Conservation (phyloP, 2,888 invertebrate genomes). For the Hydraecia micacea region DNA sequence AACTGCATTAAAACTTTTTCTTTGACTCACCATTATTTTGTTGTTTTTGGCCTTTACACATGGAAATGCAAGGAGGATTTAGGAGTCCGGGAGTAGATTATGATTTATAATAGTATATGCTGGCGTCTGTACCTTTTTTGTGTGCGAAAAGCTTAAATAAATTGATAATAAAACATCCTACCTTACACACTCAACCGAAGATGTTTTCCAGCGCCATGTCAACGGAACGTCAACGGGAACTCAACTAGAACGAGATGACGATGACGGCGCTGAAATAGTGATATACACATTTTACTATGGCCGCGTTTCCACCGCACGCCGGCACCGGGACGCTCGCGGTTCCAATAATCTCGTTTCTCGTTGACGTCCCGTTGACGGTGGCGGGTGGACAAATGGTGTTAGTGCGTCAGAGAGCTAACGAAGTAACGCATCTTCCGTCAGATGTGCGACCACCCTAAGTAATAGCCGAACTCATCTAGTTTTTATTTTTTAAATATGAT, state of each 20-base stretch:
- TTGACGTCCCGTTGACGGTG: background rate
- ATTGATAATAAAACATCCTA: background rate
- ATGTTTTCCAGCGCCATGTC: background rate
- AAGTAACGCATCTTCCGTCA: background rate
- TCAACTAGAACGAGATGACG: too few species aligned
- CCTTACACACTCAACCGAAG: background rate
- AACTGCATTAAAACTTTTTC: background rate
- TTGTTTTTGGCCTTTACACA: background rate
- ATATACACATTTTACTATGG: too few species aligned
- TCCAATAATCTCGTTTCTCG: background rate
- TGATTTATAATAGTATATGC: too few species aligned
- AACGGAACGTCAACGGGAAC: too few species aligned
- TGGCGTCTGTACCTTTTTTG: too few species aligned
- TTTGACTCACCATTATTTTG: background rate
- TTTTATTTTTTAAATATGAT: too few species aligned
- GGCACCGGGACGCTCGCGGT: too few species aligned
- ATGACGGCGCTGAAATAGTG: too few species aligned
- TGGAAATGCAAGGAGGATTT: background rate
- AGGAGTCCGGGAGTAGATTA: background rate
- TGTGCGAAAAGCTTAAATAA: too few species aligned
- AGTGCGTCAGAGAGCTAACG: background rate
- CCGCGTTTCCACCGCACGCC: too few species aligned
- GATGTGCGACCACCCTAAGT: background rate
- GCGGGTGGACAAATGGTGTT: background rate
- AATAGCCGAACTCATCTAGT: background rate